Percentiles rank a stretch among this genome's conserved stretches.
Conservation (phyloP, 1,140 invertebrate genomes). For the Prorops nasuta region DNA sequence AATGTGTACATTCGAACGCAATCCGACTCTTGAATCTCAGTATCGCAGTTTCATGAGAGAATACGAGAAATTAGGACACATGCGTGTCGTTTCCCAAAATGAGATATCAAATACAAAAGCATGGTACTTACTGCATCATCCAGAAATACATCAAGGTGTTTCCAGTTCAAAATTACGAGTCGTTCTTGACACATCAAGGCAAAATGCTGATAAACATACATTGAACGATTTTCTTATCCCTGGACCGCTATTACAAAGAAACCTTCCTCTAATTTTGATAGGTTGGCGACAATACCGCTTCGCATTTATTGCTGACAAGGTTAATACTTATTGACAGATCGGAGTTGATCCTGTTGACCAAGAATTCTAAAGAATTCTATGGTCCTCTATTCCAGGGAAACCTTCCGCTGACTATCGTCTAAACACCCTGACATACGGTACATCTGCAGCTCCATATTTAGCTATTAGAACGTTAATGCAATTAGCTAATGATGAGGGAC, state of each 20-base stretch:
- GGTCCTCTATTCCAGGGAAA: background rate
- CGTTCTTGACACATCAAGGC: constrained; percentile 20
- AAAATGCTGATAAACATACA: background rate
- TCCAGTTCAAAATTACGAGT: constrained; percentile 36
- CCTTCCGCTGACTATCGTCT: background rate
- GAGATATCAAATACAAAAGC: background rate
- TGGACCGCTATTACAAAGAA: too few relatives aligned
- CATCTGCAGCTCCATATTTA: background rate
- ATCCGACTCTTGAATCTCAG: constrained; percentile 9
- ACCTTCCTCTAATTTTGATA: constrained; percentile 2
- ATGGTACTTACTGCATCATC: constrained; percentile 20
- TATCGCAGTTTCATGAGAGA: constrained; percentile 28
- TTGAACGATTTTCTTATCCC: constrained; percentile 16
- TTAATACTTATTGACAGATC: too few relatives aligned
- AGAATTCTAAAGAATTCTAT: constrained; percentile 6
- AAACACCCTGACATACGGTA: constrained; percentile 1
- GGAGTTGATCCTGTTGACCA: too few relatives aligned
- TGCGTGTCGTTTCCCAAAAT: constrained; percentile 11
- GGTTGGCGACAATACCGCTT: constrained; percentile 13
- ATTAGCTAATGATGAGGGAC: background rate
- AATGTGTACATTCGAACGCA: constrained; percentile 9
- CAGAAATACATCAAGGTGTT: constrained; percentile 18
- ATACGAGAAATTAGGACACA: constrained; percentile 26
- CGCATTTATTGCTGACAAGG: constrained; percentile 28
- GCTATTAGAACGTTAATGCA: constrained; percentile 1